Evolutionary conservation across 1,140 invertebrate species (phyloP), one percentile per base, ranked within the genome.

Genomic region (Drusus annulatus): DNA sequence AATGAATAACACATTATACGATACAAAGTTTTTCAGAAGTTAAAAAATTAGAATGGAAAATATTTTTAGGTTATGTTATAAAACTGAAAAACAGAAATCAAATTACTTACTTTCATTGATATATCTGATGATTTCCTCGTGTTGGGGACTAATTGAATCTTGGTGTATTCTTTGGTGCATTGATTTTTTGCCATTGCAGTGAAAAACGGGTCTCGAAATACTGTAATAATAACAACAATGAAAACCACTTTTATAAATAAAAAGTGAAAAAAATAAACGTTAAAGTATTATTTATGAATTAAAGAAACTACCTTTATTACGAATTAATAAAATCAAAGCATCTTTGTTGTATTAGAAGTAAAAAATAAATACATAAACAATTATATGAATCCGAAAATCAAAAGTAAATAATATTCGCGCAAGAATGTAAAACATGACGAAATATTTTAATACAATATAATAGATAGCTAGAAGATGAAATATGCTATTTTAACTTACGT

Each of bases 81-180:
- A 45, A 45, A 45, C 36, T 13, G 54, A 56, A 56, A 17, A 56
- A 56, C 10, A 10, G 19, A 56, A 56, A 7, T 56, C 10, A 45
- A 45, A 45, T 21, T 56, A 91, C 92, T 91, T 90, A 93, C 93
- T 93, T 88, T 94, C 93, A 87, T 93, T 91, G 82, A 95, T 92
- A 87, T 91, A 95, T 89, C 92, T 93, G 86, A 94, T 93, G 65
- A 95, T 91, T 88, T 94, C 93, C 85, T 94, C 93, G 85, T 95
- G 93, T 81, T 94, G 92, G 68, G 93, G 93, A 75, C 91, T 93
- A 56, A 94, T 93, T 78, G 91, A 90, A 89, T 93, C 91, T 84
- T 93, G 92, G 79, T 90, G 90, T 86, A 90, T 91, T 91, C 91
- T 91, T 87, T 90, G 91, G 86, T 86, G 91, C 85, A 87, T 87